A percentile compares a stretch with the other conserved stretches of the same genome.
Conservation (phyloP, 1,140 invertebrate genomes). For the Anoplophora glabripennis region DNA sequence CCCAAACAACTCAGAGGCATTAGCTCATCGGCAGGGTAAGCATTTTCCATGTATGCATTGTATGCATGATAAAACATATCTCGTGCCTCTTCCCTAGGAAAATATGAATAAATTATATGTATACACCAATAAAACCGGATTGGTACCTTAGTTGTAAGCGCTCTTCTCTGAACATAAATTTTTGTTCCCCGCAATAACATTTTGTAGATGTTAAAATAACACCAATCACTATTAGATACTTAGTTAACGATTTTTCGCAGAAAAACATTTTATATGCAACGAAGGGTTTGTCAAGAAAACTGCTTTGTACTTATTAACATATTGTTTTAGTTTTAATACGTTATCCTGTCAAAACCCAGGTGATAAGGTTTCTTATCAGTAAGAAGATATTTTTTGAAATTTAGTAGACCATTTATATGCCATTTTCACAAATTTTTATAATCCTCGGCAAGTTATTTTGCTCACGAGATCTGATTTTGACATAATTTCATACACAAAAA, state of each 20-base stretch:
- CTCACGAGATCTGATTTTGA: too few species aligned
- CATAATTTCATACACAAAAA: too few species aligned
- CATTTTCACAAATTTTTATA: too few species aligned
- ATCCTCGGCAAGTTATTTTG: too few species aligned
- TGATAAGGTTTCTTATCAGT: conserved; percentile 28
- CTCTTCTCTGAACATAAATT: conserved; percentile 28
- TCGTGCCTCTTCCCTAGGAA: conserved; percentile 73
- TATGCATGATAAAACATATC: conserved; percentile 99
- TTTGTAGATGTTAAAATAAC: conserved; percentile 12
- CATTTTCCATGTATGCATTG: conserved; percentile 93
- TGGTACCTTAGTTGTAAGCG: conserved; percentile 28
- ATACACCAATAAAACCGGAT: conserved; percentile 30
- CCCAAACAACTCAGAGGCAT: conserved; percentile 97
- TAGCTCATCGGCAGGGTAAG: conserved; percentile 96
- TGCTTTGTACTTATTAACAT: conserved; percentile 30
- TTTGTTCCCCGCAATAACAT: conserved; percentile 28
- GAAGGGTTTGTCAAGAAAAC: conserved; percentile 29
- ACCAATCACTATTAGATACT: conserved; percentile 15
- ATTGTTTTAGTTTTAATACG: conserved; percentile 29
- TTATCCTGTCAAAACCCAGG: conserved; percentile 20
- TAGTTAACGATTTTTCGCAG: conserved; percentile 13
- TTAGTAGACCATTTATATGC: too few species aligned
- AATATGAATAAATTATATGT: conserved; percentile 33
- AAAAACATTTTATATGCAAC: conserved; percentile 26
- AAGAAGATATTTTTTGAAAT: too few species aligned